Conservation (phyloP, 2,113 vertebrate species). For the Isurus oxyrinchus region DNA sequence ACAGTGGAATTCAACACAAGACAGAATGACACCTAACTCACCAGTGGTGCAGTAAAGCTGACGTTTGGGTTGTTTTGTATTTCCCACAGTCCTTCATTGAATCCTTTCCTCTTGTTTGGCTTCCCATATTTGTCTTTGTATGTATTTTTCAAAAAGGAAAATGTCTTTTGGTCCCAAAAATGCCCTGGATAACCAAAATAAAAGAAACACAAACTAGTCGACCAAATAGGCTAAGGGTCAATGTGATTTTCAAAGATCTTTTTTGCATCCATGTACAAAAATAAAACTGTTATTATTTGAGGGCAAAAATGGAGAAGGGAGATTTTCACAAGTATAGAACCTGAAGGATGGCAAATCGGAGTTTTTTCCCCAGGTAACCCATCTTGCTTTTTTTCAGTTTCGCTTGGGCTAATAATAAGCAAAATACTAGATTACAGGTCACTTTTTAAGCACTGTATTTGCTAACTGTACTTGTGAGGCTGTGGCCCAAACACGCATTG, state of each 20-base stretch:
- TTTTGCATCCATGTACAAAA: neutral
- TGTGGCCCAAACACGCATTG: neutral
- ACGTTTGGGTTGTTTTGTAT: constrained; percentile 98
- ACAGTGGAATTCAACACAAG: neutral
- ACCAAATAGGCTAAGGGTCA: neutral
- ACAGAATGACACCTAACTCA: constrained; percentile 55
- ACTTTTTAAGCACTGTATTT: neutral
- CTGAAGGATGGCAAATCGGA: neutral
- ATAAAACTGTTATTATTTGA: neutral
- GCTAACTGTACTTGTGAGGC: neutral
- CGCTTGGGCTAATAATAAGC: too few relatives aligned
- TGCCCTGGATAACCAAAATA: constrained; percentile 63
- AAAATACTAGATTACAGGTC: neutral
- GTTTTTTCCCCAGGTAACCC: neutral
- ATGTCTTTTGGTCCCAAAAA: constrained; percentile 94
- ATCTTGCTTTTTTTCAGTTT: neutral
- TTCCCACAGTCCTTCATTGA: constrained; percentile 97
- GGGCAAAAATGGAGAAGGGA: neutral
- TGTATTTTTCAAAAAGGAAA: constrained; percentile 87
- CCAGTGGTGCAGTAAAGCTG: constrained; percentile 83
- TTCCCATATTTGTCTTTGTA: constrained; percentile 90
- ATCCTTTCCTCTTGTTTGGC: constrained; percentile 97
- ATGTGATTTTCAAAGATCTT: neutral
- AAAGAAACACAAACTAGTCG: constrained; percentile 24
- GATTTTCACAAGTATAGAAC: neutral